Base-by-base conservation (phyloP, 2,888 invertebrate species). In the Zonitis immaculata region DNA sequence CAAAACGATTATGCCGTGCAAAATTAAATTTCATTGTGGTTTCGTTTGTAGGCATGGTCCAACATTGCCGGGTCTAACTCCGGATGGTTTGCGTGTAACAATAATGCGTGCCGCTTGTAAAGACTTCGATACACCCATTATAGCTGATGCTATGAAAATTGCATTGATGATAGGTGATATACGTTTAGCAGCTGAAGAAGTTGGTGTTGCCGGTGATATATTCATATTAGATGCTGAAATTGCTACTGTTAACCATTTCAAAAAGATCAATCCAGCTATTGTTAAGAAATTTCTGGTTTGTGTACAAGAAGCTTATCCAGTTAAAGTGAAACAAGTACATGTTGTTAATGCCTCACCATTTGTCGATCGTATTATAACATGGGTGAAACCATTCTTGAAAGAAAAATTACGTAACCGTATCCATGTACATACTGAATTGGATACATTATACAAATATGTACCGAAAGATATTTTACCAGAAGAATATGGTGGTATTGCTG, bases 301-400 rank as follows among this genome's bases (percentile, higher is more conserved):
- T 73, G 89, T 91, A 14, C 88, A 89, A 82, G 91, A 92, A 77
- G 91, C 91, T 4, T 92, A 91, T 73, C 91, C 91, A 5, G 91
- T 91, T 0, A 91, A 91, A 73, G 79, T 91, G 66, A 91, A 91
- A 75, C 89, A 90, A 76, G 89, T 91, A 25, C 91, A 92, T 70
- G 87, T 91, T 1, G 84, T 92, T 67, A 91, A 92, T 71, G 86
- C 89, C 3, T 89, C 89, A 1, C 89, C 91, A 0, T 74, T 91
- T 30, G 88, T 91, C 27, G 91, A 91, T 71, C 90, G 89, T 57
- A 91, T 91, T 60, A 84, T 90, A 63, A 88, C 86, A 70, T 90
- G 91, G 73, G 89, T 90, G 18, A 90, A 89, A 72, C 91, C 91
- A 0, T 90, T 91, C 77, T 78, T 92, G 59, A 91, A 90, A 76